Conservation (phyloP, 2,888 invertebrate species). For the Epinotia demarniana region DNA sequence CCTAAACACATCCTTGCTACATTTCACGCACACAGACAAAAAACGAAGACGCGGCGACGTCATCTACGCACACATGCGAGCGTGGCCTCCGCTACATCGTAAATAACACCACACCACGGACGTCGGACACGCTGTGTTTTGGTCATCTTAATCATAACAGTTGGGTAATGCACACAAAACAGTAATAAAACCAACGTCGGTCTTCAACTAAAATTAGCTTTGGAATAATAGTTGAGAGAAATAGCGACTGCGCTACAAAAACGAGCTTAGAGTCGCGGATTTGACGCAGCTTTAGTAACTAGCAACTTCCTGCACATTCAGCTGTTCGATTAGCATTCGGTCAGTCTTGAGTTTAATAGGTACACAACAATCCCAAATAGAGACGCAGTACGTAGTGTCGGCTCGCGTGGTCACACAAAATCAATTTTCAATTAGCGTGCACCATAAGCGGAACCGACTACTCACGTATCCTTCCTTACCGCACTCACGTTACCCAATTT, state of each 20-base stretch:
- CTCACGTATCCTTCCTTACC: constrained; percentile 53
- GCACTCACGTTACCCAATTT: constrained; percentile 51
- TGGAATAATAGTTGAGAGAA: constrained; percentile 8
- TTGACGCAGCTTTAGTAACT: constrained; percentile 18
- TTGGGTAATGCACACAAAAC: constrained; percentile 47
- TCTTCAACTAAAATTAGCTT: constrained; percentile 39
- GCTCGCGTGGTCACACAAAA: constrained; percentile 58
- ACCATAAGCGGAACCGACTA: constrained; percentile 58
- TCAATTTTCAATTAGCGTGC: constrained; percentile 64
- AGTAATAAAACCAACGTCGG: constrained; percentile 40
- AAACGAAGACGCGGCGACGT: constrained; percentile 68
- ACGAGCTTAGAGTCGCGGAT: constrained; percentile 12
- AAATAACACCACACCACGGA: constrained; percentile 62
- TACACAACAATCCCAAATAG: constrained; percentile 54
- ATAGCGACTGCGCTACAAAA: constrained; percentile 10
- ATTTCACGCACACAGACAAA: constrained; percentile 55
- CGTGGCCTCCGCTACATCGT: constrained; percentile 75
- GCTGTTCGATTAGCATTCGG: constrained; percentile 1
- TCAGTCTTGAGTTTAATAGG: constrained; percentile 19
- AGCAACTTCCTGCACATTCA: constrained; percentile 7
- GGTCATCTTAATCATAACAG: constrained; percentile 54
- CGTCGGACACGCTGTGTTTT: constrained; percentile 53
- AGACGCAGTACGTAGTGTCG: constrained; percentile 40
- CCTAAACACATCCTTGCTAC: constrained; percentile 68
- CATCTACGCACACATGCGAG: constrained; percentile 65